Percentiles rank a stretch among this genome's conserved stretches.
phyloP scores from a whole-genome alignment of 2,797 vertebrate genomes.

The Gallirallus australis region DNA sequence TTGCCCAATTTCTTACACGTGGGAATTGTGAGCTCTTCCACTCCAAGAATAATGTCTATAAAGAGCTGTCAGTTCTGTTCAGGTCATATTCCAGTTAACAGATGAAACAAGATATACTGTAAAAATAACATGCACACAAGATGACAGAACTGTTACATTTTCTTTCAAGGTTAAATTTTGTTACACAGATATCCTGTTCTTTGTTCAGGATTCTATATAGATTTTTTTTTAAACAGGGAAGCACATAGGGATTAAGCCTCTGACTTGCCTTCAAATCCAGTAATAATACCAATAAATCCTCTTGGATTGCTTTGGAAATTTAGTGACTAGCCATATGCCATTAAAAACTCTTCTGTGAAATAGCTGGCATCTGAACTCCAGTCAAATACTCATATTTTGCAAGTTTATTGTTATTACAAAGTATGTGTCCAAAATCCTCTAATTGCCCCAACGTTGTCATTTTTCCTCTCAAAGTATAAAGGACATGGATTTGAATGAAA shows the following conservation, averaged over 20 bases:
- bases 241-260: background rate
- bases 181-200: background rate
- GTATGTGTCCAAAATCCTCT: background rate
- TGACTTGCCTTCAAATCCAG: background rate
- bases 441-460: background rate
- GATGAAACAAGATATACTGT: background rate
- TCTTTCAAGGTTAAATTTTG: background rate
- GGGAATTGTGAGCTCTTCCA: background rate
- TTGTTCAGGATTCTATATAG: background rate
- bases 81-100: background rate
- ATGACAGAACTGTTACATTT: background rate
- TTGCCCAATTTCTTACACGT: background rate
- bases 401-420: background rate
- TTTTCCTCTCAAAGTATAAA: background rate
- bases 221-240: background rate
- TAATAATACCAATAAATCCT: slow-evolving; percentile 2
- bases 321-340: background rate
- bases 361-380: background rate
- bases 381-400: background rate
- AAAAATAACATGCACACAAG: background rate
- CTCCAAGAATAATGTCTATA: background rate
- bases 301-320: background rate
- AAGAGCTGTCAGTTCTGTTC: background rate
- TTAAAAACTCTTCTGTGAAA: slow-evolving; percentile 22
- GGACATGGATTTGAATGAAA: background rate